phyloP scores from a whole-genome alignment of 1,140 invertebrate genomes.

The Rhyzopertha dominica region DNA sequence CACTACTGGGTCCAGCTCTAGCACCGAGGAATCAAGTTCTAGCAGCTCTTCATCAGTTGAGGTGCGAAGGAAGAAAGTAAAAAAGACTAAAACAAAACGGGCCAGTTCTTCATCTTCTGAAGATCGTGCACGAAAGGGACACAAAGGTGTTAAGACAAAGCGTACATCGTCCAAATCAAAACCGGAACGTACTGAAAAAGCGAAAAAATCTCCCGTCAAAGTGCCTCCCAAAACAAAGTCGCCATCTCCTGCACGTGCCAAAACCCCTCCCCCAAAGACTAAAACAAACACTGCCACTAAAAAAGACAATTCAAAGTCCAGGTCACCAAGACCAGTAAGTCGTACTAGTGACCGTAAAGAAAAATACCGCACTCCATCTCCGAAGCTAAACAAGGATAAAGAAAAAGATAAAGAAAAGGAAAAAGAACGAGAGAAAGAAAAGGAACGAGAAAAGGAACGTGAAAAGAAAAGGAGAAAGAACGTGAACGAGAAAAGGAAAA shows the following conservation, averaged over 20 bases:
- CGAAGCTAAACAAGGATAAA: constrained; percentile 25
- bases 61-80: constrained; percentile 50
- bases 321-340: constrained; percentile 40
- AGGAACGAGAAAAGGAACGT: constrained; percentile 44
- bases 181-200: constrained; percentile 24
- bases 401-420: constrained; percentile 26
- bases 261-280: constrained; percentile 42
- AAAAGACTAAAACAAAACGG: constrained; percentile 55
- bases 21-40: constrained; percentile 53
- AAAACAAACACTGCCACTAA: constrained; percentile 43
- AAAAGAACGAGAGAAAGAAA: constrained; percentile 37
- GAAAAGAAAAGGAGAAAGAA: constrained; percentile 32
- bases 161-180: constrained; percentile 45
- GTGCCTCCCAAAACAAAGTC: constrained; percentile 37
- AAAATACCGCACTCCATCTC: constrained; percentile 43
- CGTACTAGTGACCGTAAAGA: constrained; percentile 37
- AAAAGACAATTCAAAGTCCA: constrained; percentile 37
- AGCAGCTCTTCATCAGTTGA: constrained; percentile 49
- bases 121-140: constrained; percentile 46
- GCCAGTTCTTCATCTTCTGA: constrained; percentile 57
- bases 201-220: constrained; percentile 31
- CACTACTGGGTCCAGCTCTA: constrained; percentile 55
- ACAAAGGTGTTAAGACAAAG: constrained; percentile 46
- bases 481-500: constrained; percentile 36
- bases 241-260: constrained; percentile 41